These are phyloP conservation scores for Colinus virginianus DNA, from an alignment of 2,113 vertebrate species.

Conservation along the genomic window DNA sequence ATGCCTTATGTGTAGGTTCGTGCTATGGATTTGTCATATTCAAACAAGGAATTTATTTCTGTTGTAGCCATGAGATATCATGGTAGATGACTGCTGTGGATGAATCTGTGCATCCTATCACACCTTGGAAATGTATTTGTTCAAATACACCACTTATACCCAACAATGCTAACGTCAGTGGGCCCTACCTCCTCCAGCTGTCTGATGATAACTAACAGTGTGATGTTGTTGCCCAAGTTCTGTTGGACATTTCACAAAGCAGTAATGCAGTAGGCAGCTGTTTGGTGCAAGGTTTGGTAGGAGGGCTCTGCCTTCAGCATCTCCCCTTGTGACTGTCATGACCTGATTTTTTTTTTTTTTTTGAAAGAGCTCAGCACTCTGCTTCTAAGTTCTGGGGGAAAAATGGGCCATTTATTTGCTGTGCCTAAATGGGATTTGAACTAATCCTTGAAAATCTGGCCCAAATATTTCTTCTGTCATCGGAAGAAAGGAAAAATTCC, in stretches of 20 bases:
- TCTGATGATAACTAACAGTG: background rate
- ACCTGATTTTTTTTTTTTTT: background rate
- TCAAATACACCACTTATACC: background rate
- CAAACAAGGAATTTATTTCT: background rate
- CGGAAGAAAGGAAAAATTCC: background rate
- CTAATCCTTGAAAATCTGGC: constrained; percentile 3
- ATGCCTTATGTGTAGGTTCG: background rate
- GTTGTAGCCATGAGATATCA: background rate
- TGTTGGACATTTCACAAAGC: background rate
- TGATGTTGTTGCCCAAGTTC: background rate
- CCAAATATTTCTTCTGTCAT: constrained; percentile 6
- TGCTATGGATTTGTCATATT: background rate
- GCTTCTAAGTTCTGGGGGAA: background rate
- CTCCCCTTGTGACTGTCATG: background rate
- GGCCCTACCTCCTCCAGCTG: background rate
- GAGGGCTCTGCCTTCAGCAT: background rate
- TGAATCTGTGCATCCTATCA: background rate
- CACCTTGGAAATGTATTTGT: background rate
- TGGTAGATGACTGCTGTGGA: background rate
- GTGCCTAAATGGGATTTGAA: background rate
- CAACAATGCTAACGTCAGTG: background rate
- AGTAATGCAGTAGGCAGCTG: background rate
- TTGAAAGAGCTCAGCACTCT: background rate
- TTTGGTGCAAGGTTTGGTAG: background rate
- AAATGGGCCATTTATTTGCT: background rate